Percentiles rank a stretch among this genome's conserved stretches.
Evolutionary conservation across 2,113 vertebrate genomes (phyloP).

Genomic region (Nansenia antarctica): DNA sequence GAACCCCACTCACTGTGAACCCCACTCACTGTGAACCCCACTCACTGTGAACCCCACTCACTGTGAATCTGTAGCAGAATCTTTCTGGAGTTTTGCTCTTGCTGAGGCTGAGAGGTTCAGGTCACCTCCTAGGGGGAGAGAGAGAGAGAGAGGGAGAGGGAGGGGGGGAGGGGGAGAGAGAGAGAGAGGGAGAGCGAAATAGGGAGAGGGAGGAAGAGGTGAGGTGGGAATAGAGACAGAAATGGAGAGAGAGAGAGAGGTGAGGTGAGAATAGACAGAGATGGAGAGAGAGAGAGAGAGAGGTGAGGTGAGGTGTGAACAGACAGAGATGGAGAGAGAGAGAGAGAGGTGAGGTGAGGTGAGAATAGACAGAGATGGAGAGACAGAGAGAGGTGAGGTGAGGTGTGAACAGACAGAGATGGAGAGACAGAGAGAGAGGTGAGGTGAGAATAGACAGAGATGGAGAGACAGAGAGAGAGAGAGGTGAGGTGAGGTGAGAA

Average conservation of each 20-base stretch:
- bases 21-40: no score
- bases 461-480: neutral
- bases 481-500: no score
- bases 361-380: neutral
- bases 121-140: slow-evolving; percentile 80
- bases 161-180: neutral
- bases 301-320: no score
- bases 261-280: neutral
- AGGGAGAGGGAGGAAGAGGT: neutral
- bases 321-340: neutral
- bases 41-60: no score
- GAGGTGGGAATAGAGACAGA: neutral
- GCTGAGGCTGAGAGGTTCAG: slow-evolving; percentile 86
- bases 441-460: no score
- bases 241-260: neutral
- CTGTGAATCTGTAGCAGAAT: slow-evolving; percentile 75
- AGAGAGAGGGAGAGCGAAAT: neutral
- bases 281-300: no score
- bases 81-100: slow-evolving; percentile 80
- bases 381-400: neutral
- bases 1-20: no score
- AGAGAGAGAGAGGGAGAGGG: slow-evolving; percentile 3
- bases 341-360: neutral
- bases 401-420: neutral
- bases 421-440: neutral